Percentiles rank a stretch among this genome's conserved stretches.
Conservation (phyloP, 2,113 vertebrate genomes). For the Seriola dumerili region DNA sequence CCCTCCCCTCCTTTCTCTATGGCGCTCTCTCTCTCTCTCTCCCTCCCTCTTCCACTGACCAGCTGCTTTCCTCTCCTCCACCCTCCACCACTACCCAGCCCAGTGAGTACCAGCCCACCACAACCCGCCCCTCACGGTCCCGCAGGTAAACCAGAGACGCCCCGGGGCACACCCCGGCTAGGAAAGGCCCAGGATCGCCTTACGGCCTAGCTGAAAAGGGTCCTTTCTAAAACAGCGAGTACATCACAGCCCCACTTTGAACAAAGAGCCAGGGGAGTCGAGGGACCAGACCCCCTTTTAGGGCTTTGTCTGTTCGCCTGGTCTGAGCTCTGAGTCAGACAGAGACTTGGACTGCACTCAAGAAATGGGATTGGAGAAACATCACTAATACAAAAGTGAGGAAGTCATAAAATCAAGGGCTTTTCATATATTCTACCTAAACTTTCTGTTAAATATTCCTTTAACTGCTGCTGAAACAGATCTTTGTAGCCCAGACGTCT, state of each 20-base stretch:
- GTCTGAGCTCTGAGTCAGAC: constrained; percentile 39
- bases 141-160: constrained; percentile 83
- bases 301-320: constrained; percentile 63
- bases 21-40: not conserved
- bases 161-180: constrained; percentile 78
- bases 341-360: constrained; percentile 54
- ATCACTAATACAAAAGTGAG: constrained; percentile 10
- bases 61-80: constrained; percentile 63
- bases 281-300: constrained; percentile 75
- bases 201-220: constrained; percentile 83
- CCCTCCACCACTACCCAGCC: constrained; percentile 20
- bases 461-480: not conserved
- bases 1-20: constrained; percentile 18
- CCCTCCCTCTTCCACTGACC: constrained; percentile 59
- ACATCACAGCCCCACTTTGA: constrained; percentile 64
- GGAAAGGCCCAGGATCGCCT: constrained; percentile 82
- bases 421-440: not conserved
- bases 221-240: constrained; percentile 71
- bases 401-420: constrained; percentile 22
- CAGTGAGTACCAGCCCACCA: constrained; percentile 24
- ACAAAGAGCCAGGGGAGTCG: constrained; percentile 71
- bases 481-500: no score
- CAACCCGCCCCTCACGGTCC: constrained; percentile 62
- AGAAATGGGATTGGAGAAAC: constrained; percentile 45
- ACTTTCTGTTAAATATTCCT: not conserved